Conservation (phyloP, 2,113 vertebrate species). For the Chrysemys picta region DNA sequence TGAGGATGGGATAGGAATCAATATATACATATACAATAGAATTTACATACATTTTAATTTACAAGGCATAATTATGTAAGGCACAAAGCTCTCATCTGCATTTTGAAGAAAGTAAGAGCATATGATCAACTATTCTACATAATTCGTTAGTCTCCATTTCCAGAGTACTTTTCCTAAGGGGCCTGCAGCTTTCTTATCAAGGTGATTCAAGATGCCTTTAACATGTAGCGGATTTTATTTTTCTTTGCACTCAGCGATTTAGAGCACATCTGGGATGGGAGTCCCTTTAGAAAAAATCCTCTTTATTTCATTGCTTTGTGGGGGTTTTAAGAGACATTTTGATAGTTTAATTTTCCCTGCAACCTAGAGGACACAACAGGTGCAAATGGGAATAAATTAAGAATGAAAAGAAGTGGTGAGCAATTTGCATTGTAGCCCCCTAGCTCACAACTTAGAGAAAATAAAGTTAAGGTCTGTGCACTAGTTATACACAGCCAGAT, state of each 20-base stretch:
- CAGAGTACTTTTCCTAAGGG: background rate
- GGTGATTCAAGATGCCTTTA: background rate
- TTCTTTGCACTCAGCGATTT: background rate
- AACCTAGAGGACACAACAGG: background rate
- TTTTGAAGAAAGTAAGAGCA: background rate
- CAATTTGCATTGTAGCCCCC: background rate
- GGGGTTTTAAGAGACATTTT: background rate
- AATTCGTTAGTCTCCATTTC: background rate
- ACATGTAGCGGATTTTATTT: background rate
- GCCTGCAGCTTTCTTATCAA: background rate
- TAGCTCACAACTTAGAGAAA: background rate
- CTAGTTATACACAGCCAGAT: background rate
- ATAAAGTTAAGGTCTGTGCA: background rate
- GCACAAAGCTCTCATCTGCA: background rate
- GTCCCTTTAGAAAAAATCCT: background rate
- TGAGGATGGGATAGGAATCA: background rate
- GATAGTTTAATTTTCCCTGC: background rate
- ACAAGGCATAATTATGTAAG: background rate
- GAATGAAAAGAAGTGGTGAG: background rate
- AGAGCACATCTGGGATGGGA: background rate
- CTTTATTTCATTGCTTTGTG: background rate
- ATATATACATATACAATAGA: constrained; percentile 16
- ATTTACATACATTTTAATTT: constrained; percentile 2
- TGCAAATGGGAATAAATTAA: constrained; percentile 2
- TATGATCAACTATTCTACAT: background rate